phyloP scores from a whole-genome alignment of 2,888 invertebrate species.

The Protophormia terraenovae region DNA sequence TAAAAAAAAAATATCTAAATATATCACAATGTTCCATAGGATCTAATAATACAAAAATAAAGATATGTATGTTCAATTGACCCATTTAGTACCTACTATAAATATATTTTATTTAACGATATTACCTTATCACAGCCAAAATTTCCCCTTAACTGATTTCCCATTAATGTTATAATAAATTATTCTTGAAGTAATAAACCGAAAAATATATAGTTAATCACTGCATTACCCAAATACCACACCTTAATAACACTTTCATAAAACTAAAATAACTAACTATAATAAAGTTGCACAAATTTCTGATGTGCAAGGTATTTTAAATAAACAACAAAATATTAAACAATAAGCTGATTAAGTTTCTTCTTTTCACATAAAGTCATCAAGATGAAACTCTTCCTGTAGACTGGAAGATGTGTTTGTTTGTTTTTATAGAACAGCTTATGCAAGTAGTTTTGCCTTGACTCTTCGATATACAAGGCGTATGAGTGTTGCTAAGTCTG shows the following conservation, averaged over 20 bases:
- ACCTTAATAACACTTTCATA: neutral
- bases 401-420: neutral
- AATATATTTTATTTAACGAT: no score
- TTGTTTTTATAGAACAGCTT: neutral
- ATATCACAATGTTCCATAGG: no score
- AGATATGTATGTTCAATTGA: no score
- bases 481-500: neutral
- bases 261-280: neutral
- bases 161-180: neutral
- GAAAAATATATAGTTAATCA: neutral
- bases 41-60: no score
- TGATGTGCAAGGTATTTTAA: neutral
- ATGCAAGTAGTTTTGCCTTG: neutral
- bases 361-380: neutral
- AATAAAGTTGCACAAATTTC: neutral
- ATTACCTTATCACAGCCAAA: no score
- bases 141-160: neutral
- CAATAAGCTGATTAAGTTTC: constrained; percentile 53
- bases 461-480: neutral
- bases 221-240: neutral
- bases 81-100: no score
- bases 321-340: constrained; percentile 28
- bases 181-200: neutral
- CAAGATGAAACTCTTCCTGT: neutral
- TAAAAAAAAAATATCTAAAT: no score